A percentile compares a stretch with the other conserved stretches of the same genome.
Evolutionary conservation across 2,888 invertebrate genomes (phyloP).

Genomic region (Nebria brevicollis): DNA sequence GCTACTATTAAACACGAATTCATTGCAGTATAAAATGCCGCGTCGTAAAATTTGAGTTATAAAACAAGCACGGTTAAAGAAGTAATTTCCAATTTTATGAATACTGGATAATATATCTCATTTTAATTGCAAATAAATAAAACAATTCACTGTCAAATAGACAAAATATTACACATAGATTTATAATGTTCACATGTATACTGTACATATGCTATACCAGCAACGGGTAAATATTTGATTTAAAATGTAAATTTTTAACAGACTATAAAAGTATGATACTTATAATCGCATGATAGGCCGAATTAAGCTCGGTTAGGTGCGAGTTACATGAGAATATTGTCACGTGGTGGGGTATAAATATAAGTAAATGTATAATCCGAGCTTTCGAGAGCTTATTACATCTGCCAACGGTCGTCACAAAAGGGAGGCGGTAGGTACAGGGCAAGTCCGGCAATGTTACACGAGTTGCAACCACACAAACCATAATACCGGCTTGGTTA

Average conservation of each 20-base stretch:
- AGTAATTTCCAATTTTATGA: background rate
- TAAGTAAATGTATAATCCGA: conserved; percentile 35
- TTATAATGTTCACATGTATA: no score
- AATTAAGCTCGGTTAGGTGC: background rate
- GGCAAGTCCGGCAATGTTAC: conserved; percentile 26
- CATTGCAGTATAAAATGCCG: background rate
- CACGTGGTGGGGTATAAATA: conserved; percentile 29
- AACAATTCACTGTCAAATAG: background rate
- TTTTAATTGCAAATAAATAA: background rate
- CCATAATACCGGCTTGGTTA: conserved; percentile 33
- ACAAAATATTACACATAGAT: no score
- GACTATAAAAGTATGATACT: background rate
- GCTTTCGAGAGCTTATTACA: conserved; percentile 41
- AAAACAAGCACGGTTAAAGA: background rate
- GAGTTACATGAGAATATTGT: conserved; percentile 18
- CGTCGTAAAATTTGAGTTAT: background rate
- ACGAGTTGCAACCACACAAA: conserved; percentile 28
- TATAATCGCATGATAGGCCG: background rate
- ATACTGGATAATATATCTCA: background rate
- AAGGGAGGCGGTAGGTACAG: background rate
- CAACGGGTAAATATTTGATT: background rate
- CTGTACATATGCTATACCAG: no score
- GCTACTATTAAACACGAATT: background rate
- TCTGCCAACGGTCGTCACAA: conserved; percentile 20
- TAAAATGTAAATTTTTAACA: background rate